Conservation (phyloP, 2,797 vertebrate genomes). For the Eupleurogrammus muticus region DNA sequence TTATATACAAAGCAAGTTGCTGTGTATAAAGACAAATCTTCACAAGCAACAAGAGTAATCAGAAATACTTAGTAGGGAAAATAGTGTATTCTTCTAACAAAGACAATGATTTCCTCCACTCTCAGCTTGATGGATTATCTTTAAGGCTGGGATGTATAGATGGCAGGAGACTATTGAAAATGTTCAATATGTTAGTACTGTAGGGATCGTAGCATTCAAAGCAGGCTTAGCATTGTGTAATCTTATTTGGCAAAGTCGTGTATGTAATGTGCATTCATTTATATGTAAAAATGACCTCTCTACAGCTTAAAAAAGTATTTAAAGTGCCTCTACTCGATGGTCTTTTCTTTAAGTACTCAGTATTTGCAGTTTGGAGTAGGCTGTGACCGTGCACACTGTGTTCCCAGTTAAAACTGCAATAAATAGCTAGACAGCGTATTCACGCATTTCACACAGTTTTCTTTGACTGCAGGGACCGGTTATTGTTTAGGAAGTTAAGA, state of each 20-base stretch:
- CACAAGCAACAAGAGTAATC: no score
- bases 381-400: conserved; percentile 24
- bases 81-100: no score
- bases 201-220: not conserved
- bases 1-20: no score
- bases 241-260: no score
- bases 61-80: no score
- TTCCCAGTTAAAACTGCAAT: conserved; percentile 18
- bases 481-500: conserved; percentile 35
- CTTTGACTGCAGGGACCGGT: conserved; percentile 9
- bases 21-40: no score
- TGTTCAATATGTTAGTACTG: not conserved
- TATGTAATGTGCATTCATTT: no score
- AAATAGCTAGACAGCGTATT: not conserved
- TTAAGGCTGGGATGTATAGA: not conserved
- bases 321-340: not conserved
- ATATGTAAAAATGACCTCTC: no score
- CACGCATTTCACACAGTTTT: not conserved
- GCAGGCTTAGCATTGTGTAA: not conserved
- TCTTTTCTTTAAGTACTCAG: not conserved
- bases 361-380: conserved; percentile 15
- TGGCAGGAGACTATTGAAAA: no score
- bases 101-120: no score
- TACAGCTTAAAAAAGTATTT: not conserved
- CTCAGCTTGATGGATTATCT: not conserved